These are phyloP conservation scores for Lingula anatina DNA, from an alignment of 2,888 invertebrate species.

Conservation along the genomic window DNA sequence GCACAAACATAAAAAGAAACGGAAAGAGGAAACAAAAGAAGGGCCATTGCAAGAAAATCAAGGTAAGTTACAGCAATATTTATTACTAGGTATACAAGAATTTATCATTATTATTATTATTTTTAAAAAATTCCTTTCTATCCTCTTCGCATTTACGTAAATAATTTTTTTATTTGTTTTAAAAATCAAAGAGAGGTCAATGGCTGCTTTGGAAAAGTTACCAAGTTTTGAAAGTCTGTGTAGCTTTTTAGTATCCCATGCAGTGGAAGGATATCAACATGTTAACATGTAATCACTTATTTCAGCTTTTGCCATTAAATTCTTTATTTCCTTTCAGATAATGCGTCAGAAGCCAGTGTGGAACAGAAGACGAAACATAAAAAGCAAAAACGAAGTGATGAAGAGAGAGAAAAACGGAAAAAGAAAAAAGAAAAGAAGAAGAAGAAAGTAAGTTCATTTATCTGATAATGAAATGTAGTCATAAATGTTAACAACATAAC, in stretches of 20 bases:
- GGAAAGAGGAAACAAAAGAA: conserved; percentile 30
- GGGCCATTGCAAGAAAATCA: conserved; percentile 34
- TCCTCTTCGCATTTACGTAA: conserved; percentile 2
- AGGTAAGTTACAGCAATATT: conserved; percentile 19
- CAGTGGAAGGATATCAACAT: too few species aligned
- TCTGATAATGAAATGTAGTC: too few species aligned
- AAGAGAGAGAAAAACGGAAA: conserved; percentile 61
- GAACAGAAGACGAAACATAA: conserved; percentile 23
- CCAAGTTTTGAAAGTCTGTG: too few species aligned
- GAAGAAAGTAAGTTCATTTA: conserved; percentile 54
- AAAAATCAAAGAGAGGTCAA: too few species aligned
- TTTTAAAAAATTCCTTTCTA: neutral
- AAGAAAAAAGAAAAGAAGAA: conserved; percentile 94
- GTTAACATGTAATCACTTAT: too few species aligned
- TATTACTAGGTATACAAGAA: neutral
- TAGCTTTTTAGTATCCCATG: too few species aligned
- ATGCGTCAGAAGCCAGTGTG: conserved; percentile 16
- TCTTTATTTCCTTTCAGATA: too few species aligned
- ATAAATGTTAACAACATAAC: neutral
- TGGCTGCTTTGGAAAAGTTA: too few species aligned
- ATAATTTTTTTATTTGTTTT: too few species aligned
- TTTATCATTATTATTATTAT: neutral
- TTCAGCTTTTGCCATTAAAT: too few species aligned
- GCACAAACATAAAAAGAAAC: conserved; percentile 86
- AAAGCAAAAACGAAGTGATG: conserved; percentile 24